phyloP scores from a whole-genome alignment of 2,113 vertebrate species.

The Herpailurus yagouaroundi region DNA sequence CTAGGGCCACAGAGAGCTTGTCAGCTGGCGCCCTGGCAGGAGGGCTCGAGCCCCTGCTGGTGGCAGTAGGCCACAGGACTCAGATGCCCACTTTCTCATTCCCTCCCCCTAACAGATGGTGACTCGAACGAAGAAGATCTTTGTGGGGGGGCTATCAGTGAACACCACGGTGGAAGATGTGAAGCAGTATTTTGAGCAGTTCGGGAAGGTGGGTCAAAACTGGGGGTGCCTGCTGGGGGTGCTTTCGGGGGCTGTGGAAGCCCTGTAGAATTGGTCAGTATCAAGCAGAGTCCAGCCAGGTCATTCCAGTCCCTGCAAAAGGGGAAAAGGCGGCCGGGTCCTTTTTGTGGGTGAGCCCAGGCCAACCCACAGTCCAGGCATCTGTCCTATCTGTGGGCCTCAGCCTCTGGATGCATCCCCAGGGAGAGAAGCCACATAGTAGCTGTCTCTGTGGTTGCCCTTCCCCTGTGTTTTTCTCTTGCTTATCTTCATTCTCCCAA shows the following conservation, averaged over 20 bases:
- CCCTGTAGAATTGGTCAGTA: neutral
- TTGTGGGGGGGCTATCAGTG: slow-evolving; percentile 98
- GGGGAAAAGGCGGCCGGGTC: neutral
- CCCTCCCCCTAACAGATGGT: slow-evolving; percentile 92
- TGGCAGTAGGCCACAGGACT: slow-evolving; percentile 70
- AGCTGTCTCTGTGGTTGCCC: slow-evolving; percentile 36
- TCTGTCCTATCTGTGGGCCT: neutral
- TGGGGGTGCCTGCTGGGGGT: neutral
- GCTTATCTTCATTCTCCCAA: slow-evolving; percentile 60
- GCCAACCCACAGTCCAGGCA: neutral
- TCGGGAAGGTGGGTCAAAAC: slow-evolving; percentile 94
- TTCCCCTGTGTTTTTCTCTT: slow-evolving; percentile 63
- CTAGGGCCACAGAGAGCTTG: slow-evolving; percentile 75
- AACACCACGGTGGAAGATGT: slow-evolving; percentile 99
- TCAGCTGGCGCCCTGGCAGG: slow-evolving; percentile 80
- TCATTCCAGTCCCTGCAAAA: neutral
- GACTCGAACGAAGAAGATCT: slow-evolving; percentile 99
- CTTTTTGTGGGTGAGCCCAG: slow-evolving; percentile 20
- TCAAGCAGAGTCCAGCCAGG: neutral
- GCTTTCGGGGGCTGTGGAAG: slow-evolving; percentile 14
- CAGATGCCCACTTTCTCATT: slow-evolving; percentile 81
- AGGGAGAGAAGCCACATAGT: slow-evolving; percentile 61
- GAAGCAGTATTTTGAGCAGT: slow-evolving; percentile 99
- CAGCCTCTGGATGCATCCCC: slow-evolving; percentile 39
- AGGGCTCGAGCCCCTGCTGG: slow-evolving; percentile 71